Evolutionary conservation across 1,140 invertebrate species (phyloP).

Genomic region (Drosophila paulistorum): DNA sequence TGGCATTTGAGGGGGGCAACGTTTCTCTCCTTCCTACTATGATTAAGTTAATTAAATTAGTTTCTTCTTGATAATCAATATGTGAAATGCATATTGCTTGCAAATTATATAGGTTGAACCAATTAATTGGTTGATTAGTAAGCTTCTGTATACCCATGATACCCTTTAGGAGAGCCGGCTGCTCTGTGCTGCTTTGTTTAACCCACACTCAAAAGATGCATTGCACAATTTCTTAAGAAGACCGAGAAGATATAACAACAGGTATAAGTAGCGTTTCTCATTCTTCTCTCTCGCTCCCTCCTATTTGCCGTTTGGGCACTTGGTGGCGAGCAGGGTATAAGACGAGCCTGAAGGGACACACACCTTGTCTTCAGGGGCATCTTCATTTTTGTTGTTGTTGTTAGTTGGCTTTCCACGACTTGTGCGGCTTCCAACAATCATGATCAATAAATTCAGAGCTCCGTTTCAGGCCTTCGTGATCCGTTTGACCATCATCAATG

Average conservation of each 20-base stretch:
- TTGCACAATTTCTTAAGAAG: slow-evolving; percentile 37
- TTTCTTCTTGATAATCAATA: too few species aligned
- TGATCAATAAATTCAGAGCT: slow-evolving; percentile 74
- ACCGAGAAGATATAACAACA: slow-evolving; percentile 17
- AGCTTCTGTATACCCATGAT: not conserved
- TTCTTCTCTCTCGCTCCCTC: not conserved
- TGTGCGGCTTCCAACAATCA: slow-evolving; percentile 73
- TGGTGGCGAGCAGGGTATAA: not conserved
- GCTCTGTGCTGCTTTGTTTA: slow-evolving; percentile 28
- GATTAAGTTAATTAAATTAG: too few species aligned
- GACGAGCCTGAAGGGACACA: slow-evolving; percentile 2
- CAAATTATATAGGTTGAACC: too few species aligned
- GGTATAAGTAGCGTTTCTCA: slow-evolving; percentile 36
- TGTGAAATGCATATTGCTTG: too few species aligned
- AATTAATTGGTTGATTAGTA: too few species aligned
- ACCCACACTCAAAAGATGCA: slow-evolving; percentile 4
- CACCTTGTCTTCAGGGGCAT: slow-evolving; percentile 43
- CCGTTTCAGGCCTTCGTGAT: slow-evolving; percentile 53
- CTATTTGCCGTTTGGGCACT: not conserved
- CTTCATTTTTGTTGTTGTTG: slow-evolving; percentile 32
- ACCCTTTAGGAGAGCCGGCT: slow-evolving; percentile 1
- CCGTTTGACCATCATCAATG: slow-evolving; percentile 62
- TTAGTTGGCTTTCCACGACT: slow-evolving; percentile 45
- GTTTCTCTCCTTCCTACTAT: too few species aligned
- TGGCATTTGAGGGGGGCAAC: too few species aligned